These are phyloP conservation scores for Holacanthus passer DNA, from an alignment of 2,113 vertebrate genomes.

Conservation along the genomic window DNA sequence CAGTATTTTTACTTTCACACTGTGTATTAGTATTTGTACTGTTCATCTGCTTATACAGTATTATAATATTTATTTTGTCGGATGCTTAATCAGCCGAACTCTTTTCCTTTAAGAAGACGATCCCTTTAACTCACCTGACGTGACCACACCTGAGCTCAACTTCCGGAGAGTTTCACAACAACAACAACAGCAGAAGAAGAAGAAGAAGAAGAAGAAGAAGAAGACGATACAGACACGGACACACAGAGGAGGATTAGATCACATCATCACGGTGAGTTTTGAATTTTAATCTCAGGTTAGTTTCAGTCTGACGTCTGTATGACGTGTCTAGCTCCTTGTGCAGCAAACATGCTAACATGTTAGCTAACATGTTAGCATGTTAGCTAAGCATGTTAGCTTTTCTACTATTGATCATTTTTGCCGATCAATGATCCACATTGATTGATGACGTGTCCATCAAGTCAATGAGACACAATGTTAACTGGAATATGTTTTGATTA, in stretches of 20 bases:
- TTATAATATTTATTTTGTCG: too few relatives aligned
- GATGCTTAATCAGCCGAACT: not conserved
- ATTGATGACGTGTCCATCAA: too few relatives aligned
- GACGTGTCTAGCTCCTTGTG: not conserved
- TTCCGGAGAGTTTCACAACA: conserved; percentile 46
- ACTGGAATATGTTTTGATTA: not conserved
- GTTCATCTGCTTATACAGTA: too few relatives aligned
- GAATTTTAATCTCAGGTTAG: not conserved
- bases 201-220: not conserved
- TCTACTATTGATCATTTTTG: not conserved
- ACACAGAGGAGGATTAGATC: not conserved
- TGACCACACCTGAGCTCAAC: conserved; percentile 51
- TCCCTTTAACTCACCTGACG: conserved; percentile 54
- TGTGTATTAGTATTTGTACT: too few relatives aligned
- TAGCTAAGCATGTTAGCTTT: not conserved
- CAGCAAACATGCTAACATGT: conserved; percentile 29
- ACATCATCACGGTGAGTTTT: not conserved
- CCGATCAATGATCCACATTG: not conserved
- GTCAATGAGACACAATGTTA: not conserved
- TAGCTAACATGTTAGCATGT: conserved; percentile 33
- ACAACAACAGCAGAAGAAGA: not conserved
- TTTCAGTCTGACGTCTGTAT: too few relatives aligned
- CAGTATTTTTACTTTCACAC: too few relatives aligned
- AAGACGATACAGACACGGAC: not conserved
- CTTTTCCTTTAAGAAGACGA: conserved; percentile 34